Percentiles rank a stretch among this genome's conserved stretches.
Conservation (phyloP, 2,113 vertebrate species). For the Chionomys nivalis region DNA sequence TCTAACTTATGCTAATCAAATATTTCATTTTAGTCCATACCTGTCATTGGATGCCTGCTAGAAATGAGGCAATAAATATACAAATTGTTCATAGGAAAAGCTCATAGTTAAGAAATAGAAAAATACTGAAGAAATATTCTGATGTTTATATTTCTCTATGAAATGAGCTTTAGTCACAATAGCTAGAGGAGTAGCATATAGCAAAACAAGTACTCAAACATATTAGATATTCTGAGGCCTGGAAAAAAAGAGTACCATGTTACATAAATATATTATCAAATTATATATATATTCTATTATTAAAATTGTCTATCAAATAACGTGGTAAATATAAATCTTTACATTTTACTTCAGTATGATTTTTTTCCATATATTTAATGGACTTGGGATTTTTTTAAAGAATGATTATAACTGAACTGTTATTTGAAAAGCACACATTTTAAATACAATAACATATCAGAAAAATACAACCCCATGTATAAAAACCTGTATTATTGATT, state of each 20-base stretch:
- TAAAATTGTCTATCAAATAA: neutral
- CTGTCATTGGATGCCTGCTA: neutral
- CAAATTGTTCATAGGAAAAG: neutral
- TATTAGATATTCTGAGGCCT: neutral
- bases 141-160: neutral
- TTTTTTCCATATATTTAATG: neutral
- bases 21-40: slow-evolving; percentile 33
- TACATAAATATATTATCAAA: neutral
- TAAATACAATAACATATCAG: slow-evolving; percentile 50
- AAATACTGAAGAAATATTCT: neutral
- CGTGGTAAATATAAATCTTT: neutral
- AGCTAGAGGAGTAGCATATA: neutral
- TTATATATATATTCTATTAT: neutral
- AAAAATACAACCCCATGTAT: neutral
- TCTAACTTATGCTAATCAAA: neutral
- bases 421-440: slow-evolving; percentile 33
- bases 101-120: neutral
- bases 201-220: neutral
- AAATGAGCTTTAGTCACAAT: neutral
- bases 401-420: slow-evolving; percentile 11
- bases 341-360: slow-evolving; percentile 13
- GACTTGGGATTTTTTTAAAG: slow-evolving; percentile 27
- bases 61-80: neutral
- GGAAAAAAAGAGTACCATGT: neutral
- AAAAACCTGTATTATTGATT: slow-evolving; percentile 67